Evolutionary conservation across 1,140 invertebrate species (phyloP).

Genomic region (Catajapyx aquilonaris): DNA sequence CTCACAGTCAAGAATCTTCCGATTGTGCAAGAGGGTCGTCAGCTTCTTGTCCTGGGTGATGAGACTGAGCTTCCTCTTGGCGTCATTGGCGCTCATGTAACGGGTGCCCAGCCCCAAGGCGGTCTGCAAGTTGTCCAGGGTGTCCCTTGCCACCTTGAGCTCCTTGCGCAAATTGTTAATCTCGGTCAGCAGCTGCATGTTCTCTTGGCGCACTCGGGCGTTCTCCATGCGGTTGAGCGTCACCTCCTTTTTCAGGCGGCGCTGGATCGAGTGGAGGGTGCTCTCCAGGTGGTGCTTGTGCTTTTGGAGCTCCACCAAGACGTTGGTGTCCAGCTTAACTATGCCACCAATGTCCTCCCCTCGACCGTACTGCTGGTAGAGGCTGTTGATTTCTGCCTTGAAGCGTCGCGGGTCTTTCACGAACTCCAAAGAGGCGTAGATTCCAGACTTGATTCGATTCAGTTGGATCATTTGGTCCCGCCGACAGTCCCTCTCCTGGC

Average conservation of each 20-base stretch:
- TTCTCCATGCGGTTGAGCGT: constrained; percentile 23
- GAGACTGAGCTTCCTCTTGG: constrained; percentile 31
- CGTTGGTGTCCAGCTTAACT: no score
- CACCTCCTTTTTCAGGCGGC: constrained; percentile 27
- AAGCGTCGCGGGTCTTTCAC: constrained; percentile 63
- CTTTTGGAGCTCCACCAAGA: constrained; percentile 49
- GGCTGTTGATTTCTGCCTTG: no score
- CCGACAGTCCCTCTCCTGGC: constrained; percentile 37
- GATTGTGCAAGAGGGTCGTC: no score
- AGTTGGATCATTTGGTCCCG: constrained; percentile 41
- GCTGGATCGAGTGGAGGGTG: constrained; percentile 36
- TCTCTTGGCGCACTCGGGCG: constrained; percentile 44
- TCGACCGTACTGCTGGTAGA: no score
- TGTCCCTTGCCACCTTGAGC: constrained; percentile 34
- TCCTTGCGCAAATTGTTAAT: constrained; percentile 46
- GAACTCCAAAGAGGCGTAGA: constrained; percentile 47
- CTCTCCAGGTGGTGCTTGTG: constrained; percentile 59
- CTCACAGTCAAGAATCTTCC: no score
- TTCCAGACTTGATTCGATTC: constrained; percentile 51
- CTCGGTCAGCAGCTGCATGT: constrained; percentile 47
- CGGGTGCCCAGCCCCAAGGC: constrained; percentile 35
- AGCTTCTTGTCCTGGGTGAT: no score
- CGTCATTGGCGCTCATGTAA: constrained; percentile 29
- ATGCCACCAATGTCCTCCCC: no score
- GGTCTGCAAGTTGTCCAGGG: constrained; percentile 43